A percentile compares a stretch with the other conserved stretches of the same genome.
These are phyloP conservation scores for Gymnarchus niloticus DNA, from an alignment of 2,113 vertebrate genomes.

Conservation along the genomic window DNA sequence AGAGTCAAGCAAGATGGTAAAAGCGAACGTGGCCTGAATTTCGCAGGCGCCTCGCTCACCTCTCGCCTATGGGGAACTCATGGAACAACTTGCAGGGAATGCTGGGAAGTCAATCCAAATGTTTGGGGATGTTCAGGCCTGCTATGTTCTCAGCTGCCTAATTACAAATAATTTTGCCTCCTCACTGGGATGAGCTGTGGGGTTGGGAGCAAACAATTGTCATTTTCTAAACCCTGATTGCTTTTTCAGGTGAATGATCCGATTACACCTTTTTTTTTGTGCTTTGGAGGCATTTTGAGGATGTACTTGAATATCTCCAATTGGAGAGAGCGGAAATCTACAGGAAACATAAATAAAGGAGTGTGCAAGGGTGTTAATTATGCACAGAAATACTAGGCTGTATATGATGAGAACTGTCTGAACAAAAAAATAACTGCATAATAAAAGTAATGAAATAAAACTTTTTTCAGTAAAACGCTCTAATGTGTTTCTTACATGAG, in stretches of 20 bases:
- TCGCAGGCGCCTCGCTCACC: neutral
- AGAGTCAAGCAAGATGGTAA: neutral
- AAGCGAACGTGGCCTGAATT: constrained; percentile 2
- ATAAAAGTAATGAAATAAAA: neutral
- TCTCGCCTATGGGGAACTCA: constrained; percentile 6
- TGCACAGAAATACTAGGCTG: neutral
- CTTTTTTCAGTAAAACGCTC: neutral
- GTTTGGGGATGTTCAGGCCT: constrained; percentile 7
- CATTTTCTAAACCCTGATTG: constrained; percentile 11
- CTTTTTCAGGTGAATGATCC: constrained; percentile 31
- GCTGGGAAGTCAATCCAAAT: constrained; percentile 8
- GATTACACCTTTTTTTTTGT: constrained; percentile 26
- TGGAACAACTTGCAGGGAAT: neutral
- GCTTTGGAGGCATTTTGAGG: neutral
- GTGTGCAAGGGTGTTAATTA: neutral
- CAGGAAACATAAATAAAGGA: constrained; percentile 23
- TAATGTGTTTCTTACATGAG: neutral
- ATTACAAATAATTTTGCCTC: constrained; percentile 11
- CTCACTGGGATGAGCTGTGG: neutral
- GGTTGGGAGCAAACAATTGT: constrained; percentile 15
- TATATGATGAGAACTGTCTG: neutral
- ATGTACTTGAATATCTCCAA: constrained; percentile 24
- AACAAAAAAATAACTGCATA: constrained; percentile 22
- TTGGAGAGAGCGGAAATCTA: constrained; percentile 27
- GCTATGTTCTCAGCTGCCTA: neutral